A percentile compares a stretch with the other conserved stretches of the same genome.
Evolutionary conservation across 2,888 invertebrate genomes (phyloP).

Genomic region (Drosophila mulleri): DNA sequence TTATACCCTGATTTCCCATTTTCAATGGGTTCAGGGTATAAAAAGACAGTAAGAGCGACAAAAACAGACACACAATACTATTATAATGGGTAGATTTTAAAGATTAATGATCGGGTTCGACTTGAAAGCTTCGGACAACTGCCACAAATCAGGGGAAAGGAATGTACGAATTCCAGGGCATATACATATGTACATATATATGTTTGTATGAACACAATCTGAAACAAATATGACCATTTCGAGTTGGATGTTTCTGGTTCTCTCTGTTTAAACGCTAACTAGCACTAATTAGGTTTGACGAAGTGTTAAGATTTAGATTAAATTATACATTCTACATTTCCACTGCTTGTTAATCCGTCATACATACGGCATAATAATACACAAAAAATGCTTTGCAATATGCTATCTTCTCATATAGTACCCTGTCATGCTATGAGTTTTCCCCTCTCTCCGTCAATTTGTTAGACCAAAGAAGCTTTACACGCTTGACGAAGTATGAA

Average conservation of each 20-base stretch:
- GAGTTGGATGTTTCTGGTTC: neutral
- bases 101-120: constrained; percentile 75
- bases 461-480: constrained; percentile 38
- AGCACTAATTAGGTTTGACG: too few relatives aligned
- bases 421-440: neutral
- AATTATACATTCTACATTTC: too few relatives aligned
- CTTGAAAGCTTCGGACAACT: constrained; percentile 53
- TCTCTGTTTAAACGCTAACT: too few relatives aligned
- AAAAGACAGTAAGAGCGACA: constrained; percentile 19
- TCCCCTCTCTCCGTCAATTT: constrained; percentile 4
- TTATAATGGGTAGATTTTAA: constrained; percentile 74
- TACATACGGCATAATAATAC: neutral
- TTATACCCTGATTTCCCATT: too few relatives aligned
- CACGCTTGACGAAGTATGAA: constrained; percentile 70
- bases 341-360: neutral
- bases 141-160: constrained; percentile 47
- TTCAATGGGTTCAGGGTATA: too few relatives aligned
- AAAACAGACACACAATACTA: constrained; percentile 56
- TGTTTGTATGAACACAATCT: neutral
- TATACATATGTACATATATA: constrained; percentile 5
- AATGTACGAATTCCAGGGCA: constrained; percentile 61
- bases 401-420: neutral
- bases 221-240: constrained; percentile 3
- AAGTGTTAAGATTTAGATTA: neutral
- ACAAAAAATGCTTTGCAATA: neutral